Evolutionary conservation across 2,888 invertebrate genomes (phyloP).

Genomic region (Eudasyphora cyanicolor): DNA sequence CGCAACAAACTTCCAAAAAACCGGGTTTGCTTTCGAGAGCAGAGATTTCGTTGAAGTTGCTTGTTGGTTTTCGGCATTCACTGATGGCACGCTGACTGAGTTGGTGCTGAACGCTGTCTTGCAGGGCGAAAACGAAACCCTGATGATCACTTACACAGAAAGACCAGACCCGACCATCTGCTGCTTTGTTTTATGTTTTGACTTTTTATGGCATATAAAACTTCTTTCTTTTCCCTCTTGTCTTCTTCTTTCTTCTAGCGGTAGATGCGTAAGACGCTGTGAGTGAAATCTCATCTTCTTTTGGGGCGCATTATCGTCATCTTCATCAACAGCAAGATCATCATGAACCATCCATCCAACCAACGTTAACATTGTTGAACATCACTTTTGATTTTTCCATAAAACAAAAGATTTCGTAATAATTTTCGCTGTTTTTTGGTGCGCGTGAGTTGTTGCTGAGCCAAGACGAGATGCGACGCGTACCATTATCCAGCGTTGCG

Average conservation of each 20-base stretch:
- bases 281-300: constrained; percentile 51
- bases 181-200: constrained; percentile 40
- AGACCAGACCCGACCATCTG: constrained; percentile 46
- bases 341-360: too few relatives aligned
- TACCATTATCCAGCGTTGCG: too few relatives aligned
- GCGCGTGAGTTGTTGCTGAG: too few relatives aligned
- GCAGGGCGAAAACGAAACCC: neutral
- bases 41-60: constrained; percentile 34
- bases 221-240: neutral
- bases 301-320: too few relatives aligned
- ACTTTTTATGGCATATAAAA: constrained; percentile 38
- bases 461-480: too few relatives aligned
- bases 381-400: constrained; percentile 20
- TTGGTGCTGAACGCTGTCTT: neutral
- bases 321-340: too few relatives aligned
- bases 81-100: neutral
- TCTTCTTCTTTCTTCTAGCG: neutral
- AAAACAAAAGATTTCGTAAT: constrained; percentile 53
- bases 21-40: constrained; percentile 41
- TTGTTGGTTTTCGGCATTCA: neutral
- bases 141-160: constrained; percentile 38
- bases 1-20: constrained; percentile 48
- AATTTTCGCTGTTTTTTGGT: constrained; percentile 14
- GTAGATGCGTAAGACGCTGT: constrained; percentile 16
- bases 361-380: neutral